phyloP scores from a whole-genome alignment of 2,888 invertebrate species.

The Formica aserva region DNA sequence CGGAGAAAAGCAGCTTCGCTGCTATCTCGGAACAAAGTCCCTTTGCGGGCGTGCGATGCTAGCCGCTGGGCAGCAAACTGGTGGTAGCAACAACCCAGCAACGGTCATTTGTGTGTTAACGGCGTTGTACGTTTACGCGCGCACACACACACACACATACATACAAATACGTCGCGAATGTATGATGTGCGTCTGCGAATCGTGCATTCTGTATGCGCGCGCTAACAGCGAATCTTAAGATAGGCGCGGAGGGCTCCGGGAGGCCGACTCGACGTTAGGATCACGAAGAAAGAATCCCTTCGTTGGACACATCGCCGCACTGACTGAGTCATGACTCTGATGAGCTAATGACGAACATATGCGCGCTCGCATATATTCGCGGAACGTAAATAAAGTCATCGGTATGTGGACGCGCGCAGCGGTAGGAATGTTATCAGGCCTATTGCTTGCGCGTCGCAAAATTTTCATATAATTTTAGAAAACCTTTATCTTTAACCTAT shows the following conservation, averaged over 20 bases:
- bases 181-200: conserved; percentile 63
- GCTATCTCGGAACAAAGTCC: conserved; percentile 67
- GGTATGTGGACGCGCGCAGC: conserved; percentile 31
- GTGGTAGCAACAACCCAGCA: conserved; percentile 70
- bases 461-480: background rate
- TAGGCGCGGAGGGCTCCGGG: conserved; percentile 48
- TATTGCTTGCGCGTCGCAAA: conserved; percentile 2
- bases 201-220: conserved; percentile 66
- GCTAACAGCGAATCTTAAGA: conserved; percentile 68
- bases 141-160: background rate
- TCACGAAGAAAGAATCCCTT: conserved; percentile 74
- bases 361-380: conserved; percentile 55
- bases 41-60: conserved; percentile 62
- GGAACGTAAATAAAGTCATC: conserved; percentile 60
- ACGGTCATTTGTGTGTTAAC: conserved; percentile 70
- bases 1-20: conserved; percentile 36
- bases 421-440: conserved; percentile 19
- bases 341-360: conserved; percentile 74
- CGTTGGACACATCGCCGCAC: conserved; percentile 58
- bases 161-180: conserved; percentile 45
- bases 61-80: conserved; percentile 70
- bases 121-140: conserved; percentile 48
- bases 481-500: background rate
- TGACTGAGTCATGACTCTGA: conserved; percentile 70
- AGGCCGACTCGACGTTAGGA: conserved; percentile 41